Evolutionary conservation across 2,113 vertebrate species (phyloP).

Genomic region (Pteronura brasiliensis): DNA sequence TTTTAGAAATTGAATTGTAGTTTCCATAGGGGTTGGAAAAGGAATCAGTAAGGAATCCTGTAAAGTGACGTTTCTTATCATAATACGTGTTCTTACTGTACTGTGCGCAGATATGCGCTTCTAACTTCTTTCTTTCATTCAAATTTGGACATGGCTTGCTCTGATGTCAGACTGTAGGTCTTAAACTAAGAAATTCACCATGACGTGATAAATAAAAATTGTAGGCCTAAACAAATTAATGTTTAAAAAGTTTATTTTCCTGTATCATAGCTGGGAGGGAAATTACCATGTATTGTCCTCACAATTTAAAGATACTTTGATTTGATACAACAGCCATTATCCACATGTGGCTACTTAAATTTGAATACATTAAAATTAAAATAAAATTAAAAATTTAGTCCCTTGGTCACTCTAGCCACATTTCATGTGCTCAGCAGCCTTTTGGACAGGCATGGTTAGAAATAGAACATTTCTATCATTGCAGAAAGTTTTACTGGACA

Average conservation of each 20-base stretch:
- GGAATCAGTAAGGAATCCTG: background rate
- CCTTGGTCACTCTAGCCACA: background rate
- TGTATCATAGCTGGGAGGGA: background rate
- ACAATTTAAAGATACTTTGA: conserved; percentile 3
- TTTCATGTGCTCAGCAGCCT: background rate
- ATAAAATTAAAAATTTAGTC: background rate
- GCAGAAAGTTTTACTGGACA: background rate
- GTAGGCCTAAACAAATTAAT: background rate
- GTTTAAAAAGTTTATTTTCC: background rate
- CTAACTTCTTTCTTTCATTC: conserved; percentile 21
- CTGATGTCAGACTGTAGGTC: background rate
- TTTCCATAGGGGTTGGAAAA: background rate
- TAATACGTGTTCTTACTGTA: background rate
- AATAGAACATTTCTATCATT: background rate
- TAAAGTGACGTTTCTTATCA: background rate
- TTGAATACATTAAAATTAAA: conserved; percentile 32
- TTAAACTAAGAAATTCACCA: background rate
- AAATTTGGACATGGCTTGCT: background rate
- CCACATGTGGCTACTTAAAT: background rate
- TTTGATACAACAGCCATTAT: background rate
- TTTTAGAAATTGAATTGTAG: conserved; percentile 13
- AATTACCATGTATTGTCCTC: background rate
- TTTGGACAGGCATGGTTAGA: background rate
- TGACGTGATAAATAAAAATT: background rate
- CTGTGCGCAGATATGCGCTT: background rate